Evolutionary conservation across 2,888 invertebrate genomes (phyloP).

Genomic region (Andrena fulva): DNA sequence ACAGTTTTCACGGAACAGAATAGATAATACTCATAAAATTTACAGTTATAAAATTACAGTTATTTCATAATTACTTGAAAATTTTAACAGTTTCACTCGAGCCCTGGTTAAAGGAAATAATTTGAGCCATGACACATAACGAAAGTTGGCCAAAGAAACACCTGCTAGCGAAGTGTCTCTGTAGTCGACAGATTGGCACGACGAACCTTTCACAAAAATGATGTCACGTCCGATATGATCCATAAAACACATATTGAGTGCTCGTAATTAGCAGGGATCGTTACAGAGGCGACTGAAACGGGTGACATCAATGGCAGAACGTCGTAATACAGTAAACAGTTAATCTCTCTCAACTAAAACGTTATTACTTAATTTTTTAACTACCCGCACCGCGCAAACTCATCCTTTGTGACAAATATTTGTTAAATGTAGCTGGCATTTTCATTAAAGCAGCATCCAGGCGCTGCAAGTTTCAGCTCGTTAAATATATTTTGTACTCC

Average conservation of each 20-base stretch:
- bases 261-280: neutral
- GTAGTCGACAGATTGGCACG: no score
- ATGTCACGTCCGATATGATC: neutral
- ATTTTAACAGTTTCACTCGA: no score
- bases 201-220: no score
- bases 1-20: no score
- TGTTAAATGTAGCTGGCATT: neutral
- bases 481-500: neutral
- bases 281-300: neutral
- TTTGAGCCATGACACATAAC: no score
- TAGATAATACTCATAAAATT: no score
- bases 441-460: neutral
- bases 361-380: neutral
- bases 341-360: constrained; percentile 1
- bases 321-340: neutral
- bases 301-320: neutral
- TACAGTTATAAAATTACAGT: no score
- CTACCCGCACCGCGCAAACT: neutral
- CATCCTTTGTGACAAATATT: neutral
- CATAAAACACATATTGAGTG: neutral
- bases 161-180: no score
- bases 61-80: no score
- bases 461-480: neutral
- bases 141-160: no score
- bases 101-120: no score